These are phyloP conservation scores for Drosophila persimilis DNA, from an alignment of 1,140 invertebrate genomes.

Conservation along the genomic window DNA sequence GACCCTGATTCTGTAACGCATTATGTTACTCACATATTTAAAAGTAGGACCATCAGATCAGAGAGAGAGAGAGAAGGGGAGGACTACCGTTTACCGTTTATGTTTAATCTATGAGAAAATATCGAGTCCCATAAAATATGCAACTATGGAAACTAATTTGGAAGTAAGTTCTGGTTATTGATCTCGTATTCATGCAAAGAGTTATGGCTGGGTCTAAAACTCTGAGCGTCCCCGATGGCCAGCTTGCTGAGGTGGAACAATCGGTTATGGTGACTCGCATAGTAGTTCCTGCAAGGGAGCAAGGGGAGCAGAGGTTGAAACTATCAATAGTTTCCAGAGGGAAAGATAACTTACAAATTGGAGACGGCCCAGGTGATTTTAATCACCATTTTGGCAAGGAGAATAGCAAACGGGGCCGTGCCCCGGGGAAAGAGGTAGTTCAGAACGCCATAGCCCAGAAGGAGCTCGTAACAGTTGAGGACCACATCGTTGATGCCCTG, in stretches of 20 bases:
- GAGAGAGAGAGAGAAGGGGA: no score
- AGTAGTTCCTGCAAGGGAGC: slow-evolving; percentile 49
- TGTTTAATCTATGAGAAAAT: no score
- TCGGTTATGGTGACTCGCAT: slow-evolving; percentile 57
- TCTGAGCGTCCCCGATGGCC: neutral
- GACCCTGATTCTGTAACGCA: no score
- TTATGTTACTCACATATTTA: no score
- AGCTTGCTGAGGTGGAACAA: slow-evolving; percentile 16
- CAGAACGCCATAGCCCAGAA: slow-evolving; percentile 56
- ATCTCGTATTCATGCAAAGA: slow-evolving; percentile 52
- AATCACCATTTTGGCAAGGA: slow-evolving; percentile 48
- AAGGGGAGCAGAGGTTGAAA: neutral
- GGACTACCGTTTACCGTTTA: no score
- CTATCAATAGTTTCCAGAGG: neutral
- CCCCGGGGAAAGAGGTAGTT: slow-evolving; percentile 52
- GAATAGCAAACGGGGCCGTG: slow-evolving; percentile 55
- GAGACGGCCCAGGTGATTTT: slow-evolving; percentile 50
- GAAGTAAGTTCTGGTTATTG: slow-evolving; percentile 20
- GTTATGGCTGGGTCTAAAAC: slow-evolving; percentile 15
- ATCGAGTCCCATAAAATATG: no score
- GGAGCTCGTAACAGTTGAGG: slow-evolving; percentile 57
- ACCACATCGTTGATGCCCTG: slow-evolving; percentile 65
- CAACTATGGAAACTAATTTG: no score
- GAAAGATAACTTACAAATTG: slow-evolving; percentile 40
- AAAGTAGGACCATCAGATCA: no score